A percentile compares a stretch with the other conserved stretches of the same genome.
phyloP scores from a whole-genome alignment of 2,888 invertebrate genomes.

The Darwinula stevensoni region DNA sequence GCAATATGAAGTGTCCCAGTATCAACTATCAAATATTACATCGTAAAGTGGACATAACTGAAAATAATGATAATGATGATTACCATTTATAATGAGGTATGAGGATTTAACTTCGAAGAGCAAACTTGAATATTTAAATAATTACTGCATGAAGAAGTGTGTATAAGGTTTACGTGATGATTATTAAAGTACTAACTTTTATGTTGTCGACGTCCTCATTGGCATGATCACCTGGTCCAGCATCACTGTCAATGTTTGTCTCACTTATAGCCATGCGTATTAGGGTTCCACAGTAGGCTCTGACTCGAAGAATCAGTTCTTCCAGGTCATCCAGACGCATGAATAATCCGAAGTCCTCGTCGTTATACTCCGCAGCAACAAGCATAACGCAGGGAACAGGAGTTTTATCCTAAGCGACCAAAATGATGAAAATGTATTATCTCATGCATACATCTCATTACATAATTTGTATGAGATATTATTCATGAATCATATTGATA shows the following conservation, averaged over 20 bases:
- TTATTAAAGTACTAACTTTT: slow-evolving; percentile 2
- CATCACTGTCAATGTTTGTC: slow-evolving; percentile 2
- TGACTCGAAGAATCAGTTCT: slow-evolving; percentile 2
- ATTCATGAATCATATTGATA: slow-evolving; percentile 2
- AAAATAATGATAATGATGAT: slow-evolving; percentile 2
- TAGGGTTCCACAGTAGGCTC: slow-evolving; percentile 2
- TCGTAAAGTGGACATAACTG: slow-evolving; percentile 2
- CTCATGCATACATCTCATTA: slow-evolving; percentile 2
- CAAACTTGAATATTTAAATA: slow-evolving; percentile 2
- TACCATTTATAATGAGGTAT: slow-evolving; percentile 2
- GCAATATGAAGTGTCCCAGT: slow-evolving; percentile 2
- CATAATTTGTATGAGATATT: slow-evolving; percentile 2
- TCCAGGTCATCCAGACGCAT: slow-evolving; percentile 2
- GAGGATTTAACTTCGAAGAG: slow-evolving; percentile 2
- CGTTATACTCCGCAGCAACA: slow-evolving; percentile 2
- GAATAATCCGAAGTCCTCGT: slow-evolving; percentile 2
- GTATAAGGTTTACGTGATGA: slow-evolving; percentile 2
- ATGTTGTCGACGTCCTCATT: slow-evolving; percentile 2
- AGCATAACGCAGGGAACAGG: slow-evolving; percentile 2
- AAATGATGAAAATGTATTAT: slow-evolving; percentile 2
- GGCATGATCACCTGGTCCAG: slow-evolving; percentile 2
- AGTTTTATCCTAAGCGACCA: slow-evolving; percentile 2
- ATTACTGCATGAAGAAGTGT: slow-evolving; percentile 2
- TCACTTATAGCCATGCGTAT: slow-evolving; percentile 2
- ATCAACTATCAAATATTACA: slow-evolving; percentile 2